Percentiles rank a stretch among this genome's conserved stretches.
phyloP scores from a whole-genome alignment of 2,797 vertebrate genomes.

The Simalia tracyae region DNA sequence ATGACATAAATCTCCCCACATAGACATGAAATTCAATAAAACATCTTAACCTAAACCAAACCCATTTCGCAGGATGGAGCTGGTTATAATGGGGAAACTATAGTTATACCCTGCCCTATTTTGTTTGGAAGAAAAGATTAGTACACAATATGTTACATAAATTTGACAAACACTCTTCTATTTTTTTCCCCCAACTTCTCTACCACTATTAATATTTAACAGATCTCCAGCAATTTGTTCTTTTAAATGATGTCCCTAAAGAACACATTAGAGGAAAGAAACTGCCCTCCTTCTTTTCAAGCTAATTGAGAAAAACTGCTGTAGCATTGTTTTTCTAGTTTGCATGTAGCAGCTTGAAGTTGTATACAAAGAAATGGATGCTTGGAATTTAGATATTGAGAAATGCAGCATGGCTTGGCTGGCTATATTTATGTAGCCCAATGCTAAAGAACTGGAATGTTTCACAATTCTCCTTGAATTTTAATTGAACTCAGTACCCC shows the following conservation, averaged over 20 bases:
- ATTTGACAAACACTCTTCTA: background rate
- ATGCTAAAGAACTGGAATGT: background rate
- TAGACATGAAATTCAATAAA: background rate
- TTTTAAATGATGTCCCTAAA: background rate
- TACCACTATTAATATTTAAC: background rate
- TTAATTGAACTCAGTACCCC: constrained; percentile 12
- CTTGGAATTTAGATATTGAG: background rate
- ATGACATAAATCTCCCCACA: background rate
- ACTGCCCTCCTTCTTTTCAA: background rate
- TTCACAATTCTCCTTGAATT: background rate
- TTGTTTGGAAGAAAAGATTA: background rate
- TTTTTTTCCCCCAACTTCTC: background rate
- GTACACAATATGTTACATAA: background rate
- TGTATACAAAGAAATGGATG: background rate
- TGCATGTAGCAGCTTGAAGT: background rate
- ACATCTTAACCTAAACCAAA: background rate
- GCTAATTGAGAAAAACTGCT: background rate
- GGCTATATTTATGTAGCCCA: background rate
- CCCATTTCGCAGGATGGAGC: background rate
- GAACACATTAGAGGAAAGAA: background rate
- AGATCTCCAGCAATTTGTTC: background rate
- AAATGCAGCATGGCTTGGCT: background rate
- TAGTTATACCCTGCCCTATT: background rate
- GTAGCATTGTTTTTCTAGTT: background rate
- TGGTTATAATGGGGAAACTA: background rate